Conservation (phyloP, 1,140 invertebrate genomes). For the Drosophila sp. region DNA sequence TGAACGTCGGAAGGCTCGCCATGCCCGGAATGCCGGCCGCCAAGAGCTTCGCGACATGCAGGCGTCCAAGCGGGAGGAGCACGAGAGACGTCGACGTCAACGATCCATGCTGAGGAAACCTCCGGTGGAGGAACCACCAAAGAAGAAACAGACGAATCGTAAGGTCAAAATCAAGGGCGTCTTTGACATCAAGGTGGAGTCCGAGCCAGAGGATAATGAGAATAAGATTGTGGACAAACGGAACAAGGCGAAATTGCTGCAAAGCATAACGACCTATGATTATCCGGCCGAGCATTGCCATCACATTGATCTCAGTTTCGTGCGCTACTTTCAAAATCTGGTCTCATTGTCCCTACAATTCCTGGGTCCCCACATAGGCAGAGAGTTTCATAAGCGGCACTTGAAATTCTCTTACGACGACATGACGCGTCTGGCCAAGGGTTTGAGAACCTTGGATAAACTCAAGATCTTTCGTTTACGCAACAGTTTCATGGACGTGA, state of each 20-base stretch:
- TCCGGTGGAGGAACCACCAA: background rate
- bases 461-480: slow-evolving; percentile 66
- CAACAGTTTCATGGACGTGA: slow-evolving; percentile 57
- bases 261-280: slow-evolving; percentile 26
- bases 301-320: slow-evolving; percentile 66
- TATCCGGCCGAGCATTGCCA: slow-evolving; percentile 62
- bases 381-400: slow-evolving; percentile 59
- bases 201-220: slow-evolving; percentile 56
- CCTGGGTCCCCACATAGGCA: slow-evolving; percentile 45
- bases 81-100: background rate
- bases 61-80: slow-evolving; percentile 14
- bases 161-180: slow-evolving; percentile 15
- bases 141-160: slow-evolving; percentile 34
- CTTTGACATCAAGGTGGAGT: slow-evolving; percentile 52
- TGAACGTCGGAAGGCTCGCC: slow-evolving; percentile 18
- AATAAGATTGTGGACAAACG: slow-evolving; percentile 48
- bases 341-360: slow-evolving; percentile 61
- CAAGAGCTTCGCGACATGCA: slow-evolving; percentile 49
- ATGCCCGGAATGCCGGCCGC: slow-evolving; percentile 45
- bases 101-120: background rate
- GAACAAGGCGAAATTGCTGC: slow-evolving; percentile 47
- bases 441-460: slow-evolving; percentile 36
- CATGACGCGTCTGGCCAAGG: slow-evolving; percentile 49
- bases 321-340: slow-evolving; percentile 58
- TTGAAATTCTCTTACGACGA: slow-evolving; percentile 64